Base-by-base conservation (phyloP, 2,888 invertebrate genomes). In the Plusia festucae region DNA sequence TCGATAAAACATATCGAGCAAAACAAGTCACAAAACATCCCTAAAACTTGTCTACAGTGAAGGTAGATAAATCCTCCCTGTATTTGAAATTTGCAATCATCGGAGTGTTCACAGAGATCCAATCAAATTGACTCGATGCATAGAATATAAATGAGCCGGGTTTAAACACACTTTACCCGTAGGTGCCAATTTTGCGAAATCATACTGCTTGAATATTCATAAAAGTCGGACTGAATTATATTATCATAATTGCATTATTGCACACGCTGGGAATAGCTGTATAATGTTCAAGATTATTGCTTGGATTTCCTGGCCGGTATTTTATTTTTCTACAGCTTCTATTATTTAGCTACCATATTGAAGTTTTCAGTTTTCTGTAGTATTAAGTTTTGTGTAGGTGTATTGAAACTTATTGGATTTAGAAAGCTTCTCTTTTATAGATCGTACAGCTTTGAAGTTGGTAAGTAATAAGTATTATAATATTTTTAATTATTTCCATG, bases 81-180 rank as follows among this genome's bases (percentile, higher is more conserved):
- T 79, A 78, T 82, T 82, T 81, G 79, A 83, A 85, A 82, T 85
- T 85, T 81, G 84, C 87, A 88, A 88, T 87, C 83, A 85, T 85
- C 82, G 66, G 53, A 73, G 74, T 74, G 82, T 82, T 82, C 82
- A 83, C 78, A 82, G 83, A 78, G 71, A 81, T 73, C 85, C 84
- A 86, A 87, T 88, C 86, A 86, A 86, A 87, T 83, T 81, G 85
- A 73, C 73, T 79, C 78, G 67, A 74, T 82, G 86, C 86, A 85
- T 79, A 75, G 90, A 90, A 91, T 90, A 87, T 84, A 85, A 85
- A 90, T 90, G 90, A 89, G 81, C 78, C 13, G 54, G 52, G 62
- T 46, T 74, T 79, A 68, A 80, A 81, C 79, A 81, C 76, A 74
- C 75, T 73, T 74, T 73, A 74, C 74, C 66, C 82, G 79, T 81